A percentile compares a stretch with the other conserved stretches of the same genome.
Conservation (phyloP, 2,888 invertebrate species). For the Ochropacha duplaris region DNA sequence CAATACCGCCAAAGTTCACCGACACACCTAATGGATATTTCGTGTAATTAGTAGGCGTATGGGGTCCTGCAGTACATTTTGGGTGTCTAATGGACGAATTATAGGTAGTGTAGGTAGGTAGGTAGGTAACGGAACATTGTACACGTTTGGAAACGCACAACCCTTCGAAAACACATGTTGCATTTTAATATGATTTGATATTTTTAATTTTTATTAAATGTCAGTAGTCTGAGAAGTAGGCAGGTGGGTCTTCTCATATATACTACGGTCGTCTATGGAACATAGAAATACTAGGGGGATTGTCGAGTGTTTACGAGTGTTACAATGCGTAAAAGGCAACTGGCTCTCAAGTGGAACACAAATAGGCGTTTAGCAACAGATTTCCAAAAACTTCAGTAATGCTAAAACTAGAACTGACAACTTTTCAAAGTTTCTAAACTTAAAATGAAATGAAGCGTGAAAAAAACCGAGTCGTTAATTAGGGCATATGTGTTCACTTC, state of each 20-base stretch:
- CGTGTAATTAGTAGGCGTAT: conserved; percentile 4
- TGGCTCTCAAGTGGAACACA: too few species aligned
- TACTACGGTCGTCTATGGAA: too few species aligned
- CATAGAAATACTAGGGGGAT: too few species aligned
- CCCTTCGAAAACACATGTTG: not conserved
- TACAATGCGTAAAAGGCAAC: too few species aligned
- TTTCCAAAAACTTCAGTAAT: too few species aligned
- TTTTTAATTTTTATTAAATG: too few species aligned
- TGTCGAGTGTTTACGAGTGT: too few species aligned
- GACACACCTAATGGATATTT: conserved; percentile 5
- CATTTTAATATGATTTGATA: not conserved
- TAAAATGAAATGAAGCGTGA: not conserved
- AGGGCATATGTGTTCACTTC: not conserved
- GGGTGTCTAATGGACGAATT: not conserved
- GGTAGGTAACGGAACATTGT: not conserved
- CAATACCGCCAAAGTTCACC: not conserved
- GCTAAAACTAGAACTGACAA: too few species aligned
- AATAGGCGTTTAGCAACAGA: too few species aligned
- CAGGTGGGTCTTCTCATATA: too few species aligned
- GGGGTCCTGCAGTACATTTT: not conserved
- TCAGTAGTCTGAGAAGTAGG: too few species aligned
- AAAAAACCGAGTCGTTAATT: not conserved
- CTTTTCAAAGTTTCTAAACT: too few species aligned
- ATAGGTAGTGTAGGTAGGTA: not conserved
- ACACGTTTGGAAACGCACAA: not conserved